A percentile compares a stretch with the other conserved stretches of the same genome.
Evolutionary conservation across 2,113 vertebrate genomes (phyloP).

Genomic region (Cyprinodon brontotheroides): DNA sequence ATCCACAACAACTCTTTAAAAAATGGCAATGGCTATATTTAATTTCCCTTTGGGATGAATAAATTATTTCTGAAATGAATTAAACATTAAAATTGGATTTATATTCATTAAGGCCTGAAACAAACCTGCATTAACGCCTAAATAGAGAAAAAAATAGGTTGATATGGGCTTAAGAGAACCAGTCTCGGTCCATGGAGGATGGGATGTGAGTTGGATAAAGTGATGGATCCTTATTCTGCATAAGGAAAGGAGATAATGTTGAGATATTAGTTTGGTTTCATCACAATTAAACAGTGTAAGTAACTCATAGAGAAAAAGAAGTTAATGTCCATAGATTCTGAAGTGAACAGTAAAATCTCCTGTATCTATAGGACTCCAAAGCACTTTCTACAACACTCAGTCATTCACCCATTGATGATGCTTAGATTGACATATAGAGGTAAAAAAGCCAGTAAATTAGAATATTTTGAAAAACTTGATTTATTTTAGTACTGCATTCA

Average conservation of each 20-base stretch:
- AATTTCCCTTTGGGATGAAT: too few relatives aligned
- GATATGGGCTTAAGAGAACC: background rate
- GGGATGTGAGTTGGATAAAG: background rate
- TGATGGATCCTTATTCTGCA: background rate
- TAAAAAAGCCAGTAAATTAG: too few relatives aligned
- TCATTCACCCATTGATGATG: too few relatives aligned
- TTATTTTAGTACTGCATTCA: too few relatives aligned
- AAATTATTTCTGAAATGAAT: too few relatives aligned
- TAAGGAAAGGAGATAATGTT: background rate
- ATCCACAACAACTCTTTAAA: too few relatives aligned
- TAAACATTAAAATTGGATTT: background rate
- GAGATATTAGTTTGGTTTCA: background rate
- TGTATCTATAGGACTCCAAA: too few relatives aligned
- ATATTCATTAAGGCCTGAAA: background rate
- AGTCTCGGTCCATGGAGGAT: background rate
- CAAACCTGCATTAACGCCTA: background rate
- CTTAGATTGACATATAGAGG: too few relatives aligned
- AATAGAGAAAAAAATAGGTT: background rate
- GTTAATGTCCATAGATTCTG: background rate
- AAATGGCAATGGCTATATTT: too few relatives aligned
- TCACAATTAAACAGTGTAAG: background rate
- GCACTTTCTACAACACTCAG: too few relatives aligned
- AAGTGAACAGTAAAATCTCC: background rate
- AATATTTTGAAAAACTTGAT: too few relatives aligned
- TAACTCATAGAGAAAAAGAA: background rate